Evolutionary conservation across 2,888 invertebrate genomes (phyloP), one percentile per base, ranked within the genome.

Genomic region (Byasa hedistus): DNA sequence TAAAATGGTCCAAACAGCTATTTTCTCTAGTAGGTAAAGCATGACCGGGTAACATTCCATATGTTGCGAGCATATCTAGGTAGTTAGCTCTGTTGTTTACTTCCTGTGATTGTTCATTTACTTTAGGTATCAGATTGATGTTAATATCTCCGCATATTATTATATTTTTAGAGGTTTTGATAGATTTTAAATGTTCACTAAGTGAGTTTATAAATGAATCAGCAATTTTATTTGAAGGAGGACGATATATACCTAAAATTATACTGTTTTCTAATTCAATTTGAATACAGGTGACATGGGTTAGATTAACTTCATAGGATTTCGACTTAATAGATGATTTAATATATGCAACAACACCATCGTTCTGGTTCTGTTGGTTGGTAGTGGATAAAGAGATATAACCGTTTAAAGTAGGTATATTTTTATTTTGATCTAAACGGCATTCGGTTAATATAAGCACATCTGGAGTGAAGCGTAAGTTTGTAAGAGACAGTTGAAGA

Each of bases 131-230:
- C 22, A 62, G 12, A 23, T 62, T 62, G 15, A 66, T 66, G 24
- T 62, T 62, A 7, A 66, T 62, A 39, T 66, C 62, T 27, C 66
- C 66, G 7, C 54, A 22, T 23, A 66, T 32, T 32, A 66, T 66
- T 21, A 66, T 48, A 17, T 51, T 57, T 32, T 48, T 24, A 17
- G 4, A 12, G 2, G 57, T 27, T 21, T 57, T 57, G 1, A 57
- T n/a, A 27, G 36, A 36, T n/a, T 57, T 27, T 27, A 57, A 57
- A n/a, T 57, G 36, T n/a, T 4, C 19, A n/a, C 8, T 57, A 36
- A 57, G 22, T 15, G 39, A 58, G 44, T 44, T 22, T 8, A 44
- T 58, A 58, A 58, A 58, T 21, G 15, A 17, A 3, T n/a, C 23
- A 12, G 58, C 44, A 58, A 21, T 58, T 22, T 22, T 1, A 44